These are phyloP conservation scores for Ochropacha duplaris DNA, from an alignment of 2,888 invertebrate genomes.

Conservation along the genomic window DNA sequence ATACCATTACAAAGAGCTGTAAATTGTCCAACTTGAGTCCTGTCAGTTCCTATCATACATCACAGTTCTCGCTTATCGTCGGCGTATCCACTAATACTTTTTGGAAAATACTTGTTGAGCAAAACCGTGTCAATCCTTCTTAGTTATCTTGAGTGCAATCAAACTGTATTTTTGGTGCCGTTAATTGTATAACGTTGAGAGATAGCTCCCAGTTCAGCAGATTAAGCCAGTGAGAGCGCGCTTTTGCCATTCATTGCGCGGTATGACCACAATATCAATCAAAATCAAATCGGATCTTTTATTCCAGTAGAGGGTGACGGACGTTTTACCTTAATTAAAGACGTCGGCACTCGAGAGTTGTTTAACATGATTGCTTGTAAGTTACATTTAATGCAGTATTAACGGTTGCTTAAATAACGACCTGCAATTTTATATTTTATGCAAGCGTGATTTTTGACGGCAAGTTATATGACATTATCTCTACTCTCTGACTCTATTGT, in stretches of 20 bases:
- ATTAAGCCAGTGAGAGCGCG: conserved; percentile 26
- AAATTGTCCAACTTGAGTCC: not conserved
- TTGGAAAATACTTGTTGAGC: not conserved
- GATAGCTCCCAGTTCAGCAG: conserved; percentile 34
- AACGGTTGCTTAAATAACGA: conserved; percentile 15
- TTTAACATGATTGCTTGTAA: conserved; percentile 25
- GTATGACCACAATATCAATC: conserved; percentile 69
- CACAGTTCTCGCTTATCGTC: not conserved
- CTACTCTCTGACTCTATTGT: too few species aligned
- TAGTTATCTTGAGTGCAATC: conserved; percentile 25
- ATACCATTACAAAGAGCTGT: too few species aligned
- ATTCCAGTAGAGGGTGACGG: conserved; percentile 54
- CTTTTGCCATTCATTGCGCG: conserved; percentile 30
- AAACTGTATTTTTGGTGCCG: conserved; percentile 36
- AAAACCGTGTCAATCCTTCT: conserved; percentile 11
- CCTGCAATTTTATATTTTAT: conserved; percentile 4
- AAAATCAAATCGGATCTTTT: conserved; percentile 69
- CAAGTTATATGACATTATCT: too few species aligned
- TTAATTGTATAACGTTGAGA: conserved; percentile 37
- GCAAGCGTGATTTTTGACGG: conserved; percentile 4
- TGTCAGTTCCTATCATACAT: not conserved
- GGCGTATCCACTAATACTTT: not conserved
- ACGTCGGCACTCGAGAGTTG: conserved; percentile 47
- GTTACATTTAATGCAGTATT: conserved; percentile 25
- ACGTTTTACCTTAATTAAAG: conserved; percentile 66